Evolutionary conservation across 1,140 invertebrate genomes (phyloP).

Genomic region (Lasioglossum baleicum): DNA sequence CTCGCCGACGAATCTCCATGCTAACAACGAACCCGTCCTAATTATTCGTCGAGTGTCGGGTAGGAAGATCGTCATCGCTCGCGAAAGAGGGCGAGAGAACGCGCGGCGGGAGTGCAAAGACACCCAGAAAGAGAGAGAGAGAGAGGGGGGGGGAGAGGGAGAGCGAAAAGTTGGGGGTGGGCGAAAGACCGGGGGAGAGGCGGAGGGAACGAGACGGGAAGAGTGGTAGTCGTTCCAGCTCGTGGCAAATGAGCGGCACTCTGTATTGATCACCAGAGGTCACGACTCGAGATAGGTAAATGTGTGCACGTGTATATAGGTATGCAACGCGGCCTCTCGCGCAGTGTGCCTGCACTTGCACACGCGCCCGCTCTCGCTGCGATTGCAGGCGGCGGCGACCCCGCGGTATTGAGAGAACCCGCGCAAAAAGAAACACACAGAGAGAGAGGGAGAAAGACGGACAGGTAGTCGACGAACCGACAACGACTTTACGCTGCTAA

Average conservation of each 20-base stretch:
- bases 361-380: slow-evolving; percentile 31
- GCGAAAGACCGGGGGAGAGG: background rate
- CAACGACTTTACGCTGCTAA: slow-evolving; percentile 51
- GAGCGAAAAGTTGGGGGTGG: background rate
- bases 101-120: background rate
- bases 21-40: slow-evolving; percentile 69
- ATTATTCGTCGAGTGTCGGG: slow-evolving; percentile 68
- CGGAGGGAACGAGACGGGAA: slow-evolving; percentile 16
- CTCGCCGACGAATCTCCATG: slow-evolving; percentile 67
- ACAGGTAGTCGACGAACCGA: slow-evolving; percentile 43
- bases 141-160: background rate
- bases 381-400: slow-evolving; percentile 49
- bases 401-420: slow-evolving; percentile 29
- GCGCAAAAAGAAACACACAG: slow-evolving; percentile 6
- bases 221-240: slow-evolving; percentile 56
- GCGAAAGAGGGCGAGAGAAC: slow-evolving; percentile 36
- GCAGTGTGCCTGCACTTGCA: background rate
- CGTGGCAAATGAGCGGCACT: slow-evolving; percentile 63
- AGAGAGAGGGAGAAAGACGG: background rate
- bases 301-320: slow-evolving; percentile 43
- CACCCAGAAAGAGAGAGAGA: too few species aligned
- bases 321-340: background rate
- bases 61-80: slow-evolving; percentile 56
- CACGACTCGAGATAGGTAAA: slow-evolving; percentile 56
- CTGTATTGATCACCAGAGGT: slow-evolving; percentile 63